Evolutionary conservation across 2,888 invertebrate genomes (phyloP), one percentile per base, ranked within the genome.

Genomic region (Achlya flavicornis): DNA sequence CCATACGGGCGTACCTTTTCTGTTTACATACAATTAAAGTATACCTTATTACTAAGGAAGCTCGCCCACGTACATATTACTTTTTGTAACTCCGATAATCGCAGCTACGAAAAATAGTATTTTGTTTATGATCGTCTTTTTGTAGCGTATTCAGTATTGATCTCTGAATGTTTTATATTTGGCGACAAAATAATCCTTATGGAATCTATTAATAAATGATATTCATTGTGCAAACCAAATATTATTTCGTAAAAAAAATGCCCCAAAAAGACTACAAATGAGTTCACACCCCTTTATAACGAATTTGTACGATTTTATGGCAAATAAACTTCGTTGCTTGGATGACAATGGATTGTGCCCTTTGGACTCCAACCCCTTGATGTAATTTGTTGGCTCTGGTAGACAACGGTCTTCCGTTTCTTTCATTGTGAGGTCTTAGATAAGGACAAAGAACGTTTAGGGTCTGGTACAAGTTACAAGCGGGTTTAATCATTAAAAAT

Each of bases 381-480:
- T 66, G 72, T 75, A 85, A 86, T 84, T 86, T 86, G 85, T 84
- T 83, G 81, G 84, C 77, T 83, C 78, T 77, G 70, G 84, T 82
- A 90, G 89, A 90, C 89, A 88, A 88, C 80, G 74, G 78, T 79
- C 86, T 89, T 91, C 88, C 89, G 88, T 85, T 91, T 85, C 87
- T 87, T 90, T 89, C 84, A 87, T 73, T 79, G 71, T 68, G 58
- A 69, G 63, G 77, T 74, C 79, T 81, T 79, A 78, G 80, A 83
- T 79, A 76, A 80, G 81, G 81, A 87, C 80, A 82, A 83, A 78
- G 74, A 68, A 61, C 66, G 72, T 71, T 66, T 53, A 57, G 66
- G 68, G 12, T 38, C 64, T 77, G 82, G 79, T 70, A 58, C 72
- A 81, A 79, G 62, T 61, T 58, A 63, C 16, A 63, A 66, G 77